Conservation (phyloP, 2,113 vertebrate species). For the Rhineura floridana region DNA sequence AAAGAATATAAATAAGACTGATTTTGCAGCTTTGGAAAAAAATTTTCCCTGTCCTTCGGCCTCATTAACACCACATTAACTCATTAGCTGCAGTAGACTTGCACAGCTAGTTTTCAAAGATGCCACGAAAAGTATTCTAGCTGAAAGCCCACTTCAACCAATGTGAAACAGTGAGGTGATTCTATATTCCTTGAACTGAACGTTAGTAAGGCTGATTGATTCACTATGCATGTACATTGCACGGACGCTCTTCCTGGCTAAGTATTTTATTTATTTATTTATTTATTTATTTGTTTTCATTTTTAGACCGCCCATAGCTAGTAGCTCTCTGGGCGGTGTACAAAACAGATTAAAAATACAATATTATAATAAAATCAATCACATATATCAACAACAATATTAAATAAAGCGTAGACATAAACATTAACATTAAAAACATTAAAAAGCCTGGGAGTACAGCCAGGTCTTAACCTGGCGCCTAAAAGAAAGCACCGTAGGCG, state of each 20-base stretch:
- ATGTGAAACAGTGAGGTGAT: background rate
- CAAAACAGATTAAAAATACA: too few relatives aligned
- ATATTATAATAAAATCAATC: too few relatives aligned
- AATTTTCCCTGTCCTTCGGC: slow-evolving; percentile 28
- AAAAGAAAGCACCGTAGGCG: too few relatives aligned
- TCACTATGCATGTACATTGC: background rate
- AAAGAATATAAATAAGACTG: slow-evolving; percentile 72
- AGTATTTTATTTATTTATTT: too few relatives aligned
- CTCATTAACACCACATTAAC: slow-evolving; percentile 43
- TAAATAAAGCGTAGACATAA: too few relatives aligned
- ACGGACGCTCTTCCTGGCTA: background rate
- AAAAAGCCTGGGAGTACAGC: too few relatives aligned
- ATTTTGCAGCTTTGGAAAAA: slow-evolving; percentile 63
- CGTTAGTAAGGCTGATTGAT: background rate
- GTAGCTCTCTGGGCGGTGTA: too few relatives aligned
- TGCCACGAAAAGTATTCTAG: background rate
- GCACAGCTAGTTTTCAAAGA: slow-evolving; percentile 6
- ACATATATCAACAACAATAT: too few relatives aligned
- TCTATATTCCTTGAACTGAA: background rate
- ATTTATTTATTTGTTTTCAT: too few relatives aligned
- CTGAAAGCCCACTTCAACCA: background rate
- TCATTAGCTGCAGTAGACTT: slow-evolving; percentile 60
- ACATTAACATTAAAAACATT: too few relatives aligned
- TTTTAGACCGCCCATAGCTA: too few relatives aligned
- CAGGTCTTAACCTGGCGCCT: too few relatives aligned